These are phyloP conservation scores for Eulemur coronatus DNA, from an alignment of 2,797 vertebrate species.

Conservation along the genomic window DNA sequence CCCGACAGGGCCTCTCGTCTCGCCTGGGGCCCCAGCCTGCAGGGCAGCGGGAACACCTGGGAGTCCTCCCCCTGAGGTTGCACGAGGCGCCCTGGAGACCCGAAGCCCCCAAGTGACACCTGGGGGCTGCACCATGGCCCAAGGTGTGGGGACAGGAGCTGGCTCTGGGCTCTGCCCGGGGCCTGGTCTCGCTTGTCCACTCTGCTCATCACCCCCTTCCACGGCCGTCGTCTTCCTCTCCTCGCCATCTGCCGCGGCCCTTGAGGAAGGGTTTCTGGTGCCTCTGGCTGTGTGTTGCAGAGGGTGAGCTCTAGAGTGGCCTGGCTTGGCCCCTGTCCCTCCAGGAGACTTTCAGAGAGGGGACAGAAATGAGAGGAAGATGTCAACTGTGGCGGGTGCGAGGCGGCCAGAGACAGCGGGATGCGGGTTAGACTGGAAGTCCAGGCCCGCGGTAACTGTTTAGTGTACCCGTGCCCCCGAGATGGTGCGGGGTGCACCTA, in stretches of 20 bases:
- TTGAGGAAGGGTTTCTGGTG: neutral
- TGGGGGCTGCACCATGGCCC: neutral
- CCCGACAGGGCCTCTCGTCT: neutral
- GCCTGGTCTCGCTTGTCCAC: fast-evolving
- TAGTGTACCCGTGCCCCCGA: too few species aligned
- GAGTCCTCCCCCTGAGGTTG: neutral
- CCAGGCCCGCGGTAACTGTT: neutral
- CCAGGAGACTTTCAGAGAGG: neutral
- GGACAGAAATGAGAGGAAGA: neutral
- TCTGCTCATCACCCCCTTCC: neutral
- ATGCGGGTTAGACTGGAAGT: fast-evolving
- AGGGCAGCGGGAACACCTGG: neutral
- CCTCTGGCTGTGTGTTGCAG: neutral
- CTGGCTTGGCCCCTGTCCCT: neutral
- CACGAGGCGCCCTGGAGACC: neutral
- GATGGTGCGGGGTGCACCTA: fast-evolving
- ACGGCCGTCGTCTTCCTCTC: neutral
- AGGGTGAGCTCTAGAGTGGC: neutral
- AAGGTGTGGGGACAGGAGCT: neutral
- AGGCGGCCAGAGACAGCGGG: neutral
- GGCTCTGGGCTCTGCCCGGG: neutral
- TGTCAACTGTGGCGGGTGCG: fast-evolving
- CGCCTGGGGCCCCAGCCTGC: neutral
- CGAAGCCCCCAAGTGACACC: neutral
- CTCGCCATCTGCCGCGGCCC: neutral